Evolutionary conservation across 2,113 vertebrate genomes (phyloP).

Genomic region (Rafetus swinhoei): DNA sequence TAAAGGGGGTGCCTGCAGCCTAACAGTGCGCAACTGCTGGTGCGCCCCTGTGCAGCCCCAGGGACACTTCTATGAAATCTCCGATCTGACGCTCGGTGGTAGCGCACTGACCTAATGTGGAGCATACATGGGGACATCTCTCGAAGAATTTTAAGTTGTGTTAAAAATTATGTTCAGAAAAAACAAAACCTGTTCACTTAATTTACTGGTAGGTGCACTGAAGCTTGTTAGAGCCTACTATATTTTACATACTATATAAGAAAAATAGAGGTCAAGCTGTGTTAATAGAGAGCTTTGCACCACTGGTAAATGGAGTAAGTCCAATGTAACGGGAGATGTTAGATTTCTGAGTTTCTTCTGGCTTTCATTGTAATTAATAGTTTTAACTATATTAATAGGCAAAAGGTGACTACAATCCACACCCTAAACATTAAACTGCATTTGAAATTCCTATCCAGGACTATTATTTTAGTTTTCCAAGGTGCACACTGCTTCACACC

Average conservation of each 20-base stretch:
- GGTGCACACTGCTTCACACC: not conserved
- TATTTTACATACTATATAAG: not conserved
- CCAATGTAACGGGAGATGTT: not conserved
- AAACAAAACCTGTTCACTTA: not conserved
- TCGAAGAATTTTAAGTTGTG: too few species aligned
- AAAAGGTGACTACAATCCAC: not conserved
- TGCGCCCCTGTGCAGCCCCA: too few species aligned
- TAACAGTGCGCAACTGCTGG: too few species aligned
- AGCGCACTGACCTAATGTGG: too few species aligned
- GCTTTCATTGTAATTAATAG: not conserved
- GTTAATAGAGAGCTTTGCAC: not conserved
- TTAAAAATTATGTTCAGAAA: not conserved
- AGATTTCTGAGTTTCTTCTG: not conserved
- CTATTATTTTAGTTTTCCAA: not conserved
- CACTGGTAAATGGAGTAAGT: not conserved
- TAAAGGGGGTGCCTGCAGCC: too few species aligned
- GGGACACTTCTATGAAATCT: too few species aligned
- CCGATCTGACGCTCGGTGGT: too few species aligned
- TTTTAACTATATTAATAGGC: not conserved
- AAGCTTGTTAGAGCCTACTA: not conserved
- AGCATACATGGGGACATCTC: too few species aligned
- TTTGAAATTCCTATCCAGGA: not conserved
- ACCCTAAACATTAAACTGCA: not conserved
- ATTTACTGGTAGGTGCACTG: not conserved
- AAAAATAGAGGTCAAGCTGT: not conserved